Percentiles rank a stretch among this genome's conserved stretches.
Conservation (phyloP, 2,797 vertebrate genomes). For the Glyptemys insculpta region DNA sequence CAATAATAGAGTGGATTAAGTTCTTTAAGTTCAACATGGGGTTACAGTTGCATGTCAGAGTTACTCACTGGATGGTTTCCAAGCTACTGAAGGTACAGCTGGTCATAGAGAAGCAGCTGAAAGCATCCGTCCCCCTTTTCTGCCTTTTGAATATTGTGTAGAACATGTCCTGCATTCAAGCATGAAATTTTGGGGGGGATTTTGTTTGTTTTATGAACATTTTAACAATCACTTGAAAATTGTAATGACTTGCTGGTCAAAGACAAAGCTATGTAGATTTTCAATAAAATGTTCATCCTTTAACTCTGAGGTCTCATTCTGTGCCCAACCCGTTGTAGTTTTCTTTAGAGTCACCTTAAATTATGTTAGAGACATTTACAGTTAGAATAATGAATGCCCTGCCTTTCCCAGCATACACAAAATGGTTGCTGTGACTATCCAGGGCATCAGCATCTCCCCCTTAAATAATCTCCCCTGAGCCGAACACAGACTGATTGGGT, state of each 20-base stretch:
- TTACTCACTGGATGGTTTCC: conserved; percentile 75
- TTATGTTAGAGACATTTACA: neutral
- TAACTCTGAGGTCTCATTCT: neutral
- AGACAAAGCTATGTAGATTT: neutral
- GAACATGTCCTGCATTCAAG: neutral
- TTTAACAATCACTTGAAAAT: neutral
- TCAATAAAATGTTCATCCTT: neutral
- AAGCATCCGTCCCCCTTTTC: conserved; percentile 30
- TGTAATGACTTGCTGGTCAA: neutral
- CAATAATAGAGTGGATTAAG: conserved; percentile 78
- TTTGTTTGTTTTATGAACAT: neutral
- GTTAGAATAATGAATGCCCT: neutral
- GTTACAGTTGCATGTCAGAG: conserved; percentile 70
- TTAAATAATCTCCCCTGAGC: neutral
- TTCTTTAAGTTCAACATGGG: conserved; percentile 67
- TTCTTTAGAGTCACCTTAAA: neutral
- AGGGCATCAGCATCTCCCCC: neutral
- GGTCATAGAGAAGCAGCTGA: conserved; percentile 59
- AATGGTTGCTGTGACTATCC: neutral
- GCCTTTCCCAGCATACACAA: neutral
- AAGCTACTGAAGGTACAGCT: conserved; percentile 75
- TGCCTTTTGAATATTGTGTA: conserved; percentile 25
- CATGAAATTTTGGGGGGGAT: neutral
- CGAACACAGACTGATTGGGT: neutral
- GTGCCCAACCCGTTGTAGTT: neutral